These are phyloP conservation scores for Chondrosia reniformis DNA, from an alignment of 37 sponge, comb jelly and placozoan genomes.

Conservation along the genomic window DNA sequence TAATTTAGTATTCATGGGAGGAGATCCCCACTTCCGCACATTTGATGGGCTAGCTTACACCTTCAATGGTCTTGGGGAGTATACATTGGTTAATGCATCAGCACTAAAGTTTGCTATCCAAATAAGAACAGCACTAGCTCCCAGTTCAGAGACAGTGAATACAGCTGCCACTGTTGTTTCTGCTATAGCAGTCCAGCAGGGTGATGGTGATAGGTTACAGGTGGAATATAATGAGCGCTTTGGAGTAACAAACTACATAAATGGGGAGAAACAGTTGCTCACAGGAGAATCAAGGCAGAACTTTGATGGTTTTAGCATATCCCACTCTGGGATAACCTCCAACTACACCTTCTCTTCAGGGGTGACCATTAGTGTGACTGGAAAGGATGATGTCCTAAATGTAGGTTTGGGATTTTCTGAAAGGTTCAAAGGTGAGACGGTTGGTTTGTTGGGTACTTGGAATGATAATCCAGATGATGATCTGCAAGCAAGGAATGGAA, in stretches of 20 bases:
- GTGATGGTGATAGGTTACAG: not conserved
- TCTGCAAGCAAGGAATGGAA: constrained; percentile 3
- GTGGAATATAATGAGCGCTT: constrained; percentile 13
- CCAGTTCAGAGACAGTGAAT: not conserved
- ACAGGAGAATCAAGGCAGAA: not conserved
- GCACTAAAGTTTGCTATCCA: not conserved
- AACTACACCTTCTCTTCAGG: constrained; percentile 10
- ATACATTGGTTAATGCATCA: constrained; percentile 11
- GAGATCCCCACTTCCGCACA: constrained; percentile 20
- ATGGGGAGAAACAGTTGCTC: not conserved
- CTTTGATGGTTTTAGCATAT: not conserved
- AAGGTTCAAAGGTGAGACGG: constrained; percentile 5
- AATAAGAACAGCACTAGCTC: constrained; percentile 6
- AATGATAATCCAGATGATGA: constrained; percentile 25
- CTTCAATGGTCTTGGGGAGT: constrained; percentile 31
- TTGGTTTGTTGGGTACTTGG: constrained; percentile 25
- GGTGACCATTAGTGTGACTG: constrained; percentile 12
- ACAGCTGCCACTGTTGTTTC: not conserved
- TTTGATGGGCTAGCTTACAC: constrained; percentile 23
- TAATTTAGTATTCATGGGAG: too few species aligned
- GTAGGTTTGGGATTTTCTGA: not conserved
- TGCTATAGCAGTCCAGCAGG: constrained; percentile 1
- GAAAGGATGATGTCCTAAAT: constrained; percentile 5
- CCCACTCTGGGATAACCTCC: not conserved
- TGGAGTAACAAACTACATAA: not conserved